Conservation (phyloP, 2,797 vertebrate genomes). For the Rhincodon typus region DNA sequence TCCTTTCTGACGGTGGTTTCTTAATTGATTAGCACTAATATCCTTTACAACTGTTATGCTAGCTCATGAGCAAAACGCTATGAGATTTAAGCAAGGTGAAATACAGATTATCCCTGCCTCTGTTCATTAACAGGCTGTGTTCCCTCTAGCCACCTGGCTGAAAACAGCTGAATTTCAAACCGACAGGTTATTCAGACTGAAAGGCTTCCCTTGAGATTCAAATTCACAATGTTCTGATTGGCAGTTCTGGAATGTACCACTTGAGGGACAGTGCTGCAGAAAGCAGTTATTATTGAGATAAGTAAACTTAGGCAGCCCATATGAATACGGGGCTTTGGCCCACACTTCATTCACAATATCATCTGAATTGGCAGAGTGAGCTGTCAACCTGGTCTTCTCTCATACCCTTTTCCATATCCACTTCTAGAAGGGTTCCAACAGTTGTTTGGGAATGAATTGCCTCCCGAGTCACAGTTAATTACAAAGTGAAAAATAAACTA, state of each 20-base stretch:
- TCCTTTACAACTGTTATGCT: not conserved
- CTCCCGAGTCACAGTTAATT: not conserved
- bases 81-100: not conserved
- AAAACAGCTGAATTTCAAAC: not conserved
- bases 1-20: not conserved
- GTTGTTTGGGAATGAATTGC: not conserved
- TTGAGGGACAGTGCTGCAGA: conserved; percentile 18
- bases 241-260: conserved; percentile 14
- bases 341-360: not conserved
- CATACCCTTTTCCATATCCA: not conserved
- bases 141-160: not conserved
- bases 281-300: not conserved
- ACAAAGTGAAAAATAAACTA: not conserved
- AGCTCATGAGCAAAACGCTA: not conserved
- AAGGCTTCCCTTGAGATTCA: not conserved
- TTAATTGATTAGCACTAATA: not conserved
- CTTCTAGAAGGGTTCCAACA: not conserved
- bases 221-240: conserved; percentile 4
- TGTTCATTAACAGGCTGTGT: not conserved
- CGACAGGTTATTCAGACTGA: not conserved
- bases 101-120: not conserved
- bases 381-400: not conserved
- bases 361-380: not conserved
- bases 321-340: not conserved
- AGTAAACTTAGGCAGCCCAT: not conserved